Evolutionary conservation across 2,888 invertebrate genomes (phyloP).

Genomic region (Antheraea assamensis): DNA sequence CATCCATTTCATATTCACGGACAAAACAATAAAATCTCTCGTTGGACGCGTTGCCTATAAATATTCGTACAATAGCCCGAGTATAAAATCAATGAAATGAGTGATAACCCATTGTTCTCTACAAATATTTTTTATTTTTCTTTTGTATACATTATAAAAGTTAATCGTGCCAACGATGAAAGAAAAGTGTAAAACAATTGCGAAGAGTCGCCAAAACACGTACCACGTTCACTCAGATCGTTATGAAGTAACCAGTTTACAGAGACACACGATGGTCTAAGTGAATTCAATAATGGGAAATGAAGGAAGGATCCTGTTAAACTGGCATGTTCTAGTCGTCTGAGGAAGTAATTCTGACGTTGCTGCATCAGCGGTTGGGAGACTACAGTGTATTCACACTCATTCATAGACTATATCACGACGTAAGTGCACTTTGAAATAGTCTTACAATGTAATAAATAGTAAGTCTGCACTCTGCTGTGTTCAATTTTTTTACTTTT

Average conservation of each 20-base stretch:
- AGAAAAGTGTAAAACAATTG: slow-evolving; percentile 65
- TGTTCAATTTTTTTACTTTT: not conserved
- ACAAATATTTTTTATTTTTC: not conserved
- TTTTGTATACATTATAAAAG: not conserved
- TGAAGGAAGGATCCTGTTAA: slow-evolving; percentile 49
- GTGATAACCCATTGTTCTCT: not conserved
- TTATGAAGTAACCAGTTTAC: slow-evolving; percentile 55
- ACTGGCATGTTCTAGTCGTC: slow-evolving; percentile 63
- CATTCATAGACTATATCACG: slow-evolving; percentile 60
- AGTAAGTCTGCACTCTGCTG: not conserved
- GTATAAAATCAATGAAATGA: slow-evolving; percentile 27
- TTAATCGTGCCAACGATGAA: not conserved
- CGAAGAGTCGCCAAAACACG: slow-evolving; percentile 74
- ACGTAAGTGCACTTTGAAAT: slow-evolving; percentile 42
- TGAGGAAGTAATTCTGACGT: slow-evolving; percentile 66
- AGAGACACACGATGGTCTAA: slow-evolving; percentile 41
- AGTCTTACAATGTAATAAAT: not conserved
- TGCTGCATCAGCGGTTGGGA: slow-evolving; percentile 71
- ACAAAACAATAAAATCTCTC: slow-evolving; percentile 48
- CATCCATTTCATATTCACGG: slow-evolving; percentile 37
- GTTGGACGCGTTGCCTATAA: slow-evolving; percentile 42
- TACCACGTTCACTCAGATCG: slow-evolving; percentile 71
- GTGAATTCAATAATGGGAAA: slow-evolving; percentile 1
- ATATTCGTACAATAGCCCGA: slow-evolving; percentile 41
- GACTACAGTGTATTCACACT: slow-evolving; percentile 52